These are phyloP conservation scores for Microplitis manilae DNA, from an alignment of 2,888 invertebrate species.

Conservation along the genomic window DNA sequence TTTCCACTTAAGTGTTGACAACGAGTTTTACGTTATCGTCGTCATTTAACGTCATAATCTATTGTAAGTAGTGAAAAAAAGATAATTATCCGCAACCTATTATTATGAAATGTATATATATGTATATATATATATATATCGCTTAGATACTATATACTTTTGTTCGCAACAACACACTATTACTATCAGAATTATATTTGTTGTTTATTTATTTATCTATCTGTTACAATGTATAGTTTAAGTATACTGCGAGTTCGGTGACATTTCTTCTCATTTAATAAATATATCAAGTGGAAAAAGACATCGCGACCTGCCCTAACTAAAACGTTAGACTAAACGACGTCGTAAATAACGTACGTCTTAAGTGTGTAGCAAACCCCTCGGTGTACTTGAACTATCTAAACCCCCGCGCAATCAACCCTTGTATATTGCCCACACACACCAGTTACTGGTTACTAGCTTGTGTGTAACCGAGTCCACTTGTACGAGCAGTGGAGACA, in stretches of 20 bases:
- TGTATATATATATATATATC: constrained; percentile 8
- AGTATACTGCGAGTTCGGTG: constrained; percentile 13
- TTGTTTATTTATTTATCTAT: constrained; percentile 33
- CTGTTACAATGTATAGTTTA: constrained; percentile 12
- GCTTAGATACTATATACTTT: constrained; percentile 43
- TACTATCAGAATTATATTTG: constrained; percentile 56
- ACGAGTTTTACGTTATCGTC: constrained; percentile 4
- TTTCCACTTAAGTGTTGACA: not conserved
- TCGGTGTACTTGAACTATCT: constrained; percentile 42
- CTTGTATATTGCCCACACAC: constrained; percentile 32
- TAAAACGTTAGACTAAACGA: constrained; percentile 66
- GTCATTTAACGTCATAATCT: not conserved
- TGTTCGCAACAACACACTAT: constrained; percentile 50
- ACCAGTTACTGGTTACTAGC: not conserved
- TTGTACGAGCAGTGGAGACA: not conserved
- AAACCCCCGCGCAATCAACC: constrained; percentile 36
- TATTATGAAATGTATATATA: not conserved
- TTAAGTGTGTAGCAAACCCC: constrained; percentile 62
- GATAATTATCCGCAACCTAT: constrained; percentile 1
- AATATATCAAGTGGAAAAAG: constrained; percentile 63
- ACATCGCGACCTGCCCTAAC: constrained; percentile 66
- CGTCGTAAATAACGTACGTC: constrained; percentile 69
- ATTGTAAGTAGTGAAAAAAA: not conserved
- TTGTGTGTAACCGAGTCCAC: too few relatives aligned
- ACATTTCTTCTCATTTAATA: constrained; percentile 58